phyloP scores from a whole-genome alignment of 2,113 vertebrate species.

The Hirundichthys speculiger region DNA sequence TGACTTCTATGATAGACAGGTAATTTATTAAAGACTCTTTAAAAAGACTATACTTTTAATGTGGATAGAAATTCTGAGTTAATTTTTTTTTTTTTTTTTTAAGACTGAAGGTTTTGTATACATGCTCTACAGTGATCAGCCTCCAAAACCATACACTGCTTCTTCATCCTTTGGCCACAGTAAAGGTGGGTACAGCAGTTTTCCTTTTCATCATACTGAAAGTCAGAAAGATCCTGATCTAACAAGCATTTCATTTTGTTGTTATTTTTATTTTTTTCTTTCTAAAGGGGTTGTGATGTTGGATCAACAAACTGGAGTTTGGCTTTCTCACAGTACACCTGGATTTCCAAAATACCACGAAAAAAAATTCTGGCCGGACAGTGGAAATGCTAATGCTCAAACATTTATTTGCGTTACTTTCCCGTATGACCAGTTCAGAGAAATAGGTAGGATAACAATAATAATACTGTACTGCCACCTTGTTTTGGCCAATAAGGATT shows the following conservation, averaged over 20 bases:
- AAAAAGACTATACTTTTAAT: neutral
- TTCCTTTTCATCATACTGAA: neutral
- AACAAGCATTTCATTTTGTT: neutral
- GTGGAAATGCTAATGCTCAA: constrained; percentile 49
- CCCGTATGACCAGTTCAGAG: constrained; percentile 34
- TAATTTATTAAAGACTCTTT: neutral
- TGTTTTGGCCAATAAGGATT: neutral
- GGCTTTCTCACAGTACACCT: constrained; percentile 72
- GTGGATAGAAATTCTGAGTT: neutral
- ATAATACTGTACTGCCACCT: too few species aligned
- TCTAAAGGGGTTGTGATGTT: constrained; percentile 60
- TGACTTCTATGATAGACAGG: constrained; percentile 42
- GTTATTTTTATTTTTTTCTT: neutral
- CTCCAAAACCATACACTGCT: neutral
- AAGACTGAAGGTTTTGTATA: constrained; percentile 61
- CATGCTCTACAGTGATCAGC: constrained; percentile 70
- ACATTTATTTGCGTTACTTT: constrained; percentile 64
- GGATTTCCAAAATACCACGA: constrained; percentile 18
- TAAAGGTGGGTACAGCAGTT: constrained; percentile 47
- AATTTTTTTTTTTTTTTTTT: constrained; percentile 2
- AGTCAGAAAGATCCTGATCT: neutral
- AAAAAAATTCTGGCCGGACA: constrained; percentile 55
- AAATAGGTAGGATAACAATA: constrained; percentile 49
- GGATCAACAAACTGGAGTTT: constrained; percentile 57
- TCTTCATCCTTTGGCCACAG: constrained; percentile 59